phyloP scores from a whole-genome alignment of 2,888 invertebrate genomes.

The Hedya salicella region DNA sequence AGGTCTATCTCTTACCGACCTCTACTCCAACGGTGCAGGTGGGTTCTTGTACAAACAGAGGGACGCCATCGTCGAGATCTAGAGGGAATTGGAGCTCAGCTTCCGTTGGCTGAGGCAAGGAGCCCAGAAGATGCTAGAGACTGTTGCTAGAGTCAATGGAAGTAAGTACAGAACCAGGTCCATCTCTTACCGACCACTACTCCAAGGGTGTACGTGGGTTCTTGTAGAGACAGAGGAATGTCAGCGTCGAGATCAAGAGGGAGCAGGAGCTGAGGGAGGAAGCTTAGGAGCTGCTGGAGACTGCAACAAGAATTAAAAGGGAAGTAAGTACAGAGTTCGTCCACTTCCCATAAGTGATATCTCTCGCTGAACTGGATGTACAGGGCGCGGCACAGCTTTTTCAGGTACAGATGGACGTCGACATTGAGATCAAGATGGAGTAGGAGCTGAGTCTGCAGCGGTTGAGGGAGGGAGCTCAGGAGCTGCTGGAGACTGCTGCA shows the following conservation, averaged over 20 bases:
- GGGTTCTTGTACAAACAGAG: no score
- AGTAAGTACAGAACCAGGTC: no score
- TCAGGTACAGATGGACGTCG: conserved; percentile 79
- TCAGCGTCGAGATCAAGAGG: conserved; percentile 85
- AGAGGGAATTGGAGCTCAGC: no score
- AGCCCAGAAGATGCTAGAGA: no score
- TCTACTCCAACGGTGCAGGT: no score
- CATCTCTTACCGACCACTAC: conserved; percentile 87
- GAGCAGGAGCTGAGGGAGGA: conserved; percentile 81
- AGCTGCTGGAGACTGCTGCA: conserved; percentile 56
- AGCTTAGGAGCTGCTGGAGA: conserved; percentile 88
- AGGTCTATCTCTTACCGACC: no score
- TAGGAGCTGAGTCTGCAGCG: no score
- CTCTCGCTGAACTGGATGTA: conserved; percentile 53
- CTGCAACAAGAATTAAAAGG: conserved; percentile 74
- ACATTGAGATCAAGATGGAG: conserved; percentile 50
- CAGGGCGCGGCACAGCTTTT: conserved; percentile 83
- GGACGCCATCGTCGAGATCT: no score
- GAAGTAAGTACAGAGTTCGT: conserved; percentile 51
- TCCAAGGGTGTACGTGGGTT: conserved; percentile 84
- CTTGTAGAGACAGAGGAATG: conserved; percentile 79
- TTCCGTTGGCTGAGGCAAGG: no score
- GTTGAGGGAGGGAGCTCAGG: no score
- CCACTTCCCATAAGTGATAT: no score
- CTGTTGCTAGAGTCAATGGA: no score